Percentiles rank a stretch among this genome's conserved stretches.
Evolutionary conservation across 2,888 invertebrate genomes (phyloP).

Genomic region (Catocala nupta): DNA sequence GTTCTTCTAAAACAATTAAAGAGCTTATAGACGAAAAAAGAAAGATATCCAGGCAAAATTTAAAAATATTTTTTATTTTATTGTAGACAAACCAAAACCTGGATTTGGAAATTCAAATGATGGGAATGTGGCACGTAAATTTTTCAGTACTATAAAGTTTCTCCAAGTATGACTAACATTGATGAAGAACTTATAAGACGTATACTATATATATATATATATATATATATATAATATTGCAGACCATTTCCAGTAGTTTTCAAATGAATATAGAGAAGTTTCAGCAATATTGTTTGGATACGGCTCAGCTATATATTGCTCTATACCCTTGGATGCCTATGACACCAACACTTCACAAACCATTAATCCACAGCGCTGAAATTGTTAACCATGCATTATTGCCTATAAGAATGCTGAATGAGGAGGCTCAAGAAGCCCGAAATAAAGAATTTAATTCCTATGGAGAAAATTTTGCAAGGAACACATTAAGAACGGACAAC

Average conservation of each 20-base stretch:
- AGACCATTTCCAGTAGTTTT: background rate
- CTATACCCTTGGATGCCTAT: background rate
- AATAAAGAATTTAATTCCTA: background rate
- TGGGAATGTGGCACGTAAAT: conserved; percentile 33
- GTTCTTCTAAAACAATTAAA: conserved; percentile 37
- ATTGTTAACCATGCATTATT: background rate
- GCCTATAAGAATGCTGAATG: background rate
- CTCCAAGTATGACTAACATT: background rate
- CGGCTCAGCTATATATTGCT: background rate
- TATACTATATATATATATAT: no score
- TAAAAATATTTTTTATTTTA: conserved; percentile 42
- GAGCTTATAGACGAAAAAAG: conserved; percentile 27
- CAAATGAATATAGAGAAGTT: background rate
- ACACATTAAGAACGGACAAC: background rate
- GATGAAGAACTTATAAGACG: background rate
- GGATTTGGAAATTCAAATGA: conserved; percentile 29
- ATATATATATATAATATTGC: background rate
- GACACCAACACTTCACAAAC: background rate
- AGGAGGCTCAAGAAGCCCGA: background rate
- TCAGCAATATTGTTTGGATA: background rate
- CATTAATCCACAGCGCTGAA: background rate
- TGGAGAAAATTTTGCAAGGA: background rate
- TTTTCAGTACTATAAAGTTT: background rate
- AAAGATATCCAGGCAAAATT: conserved; percentile 28
- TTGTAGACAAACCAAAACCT: conserved; percentile 54